Conservation (phyloP, 2,888 invertebrate species). For the Gymnosoma rotundatum region DNA sequence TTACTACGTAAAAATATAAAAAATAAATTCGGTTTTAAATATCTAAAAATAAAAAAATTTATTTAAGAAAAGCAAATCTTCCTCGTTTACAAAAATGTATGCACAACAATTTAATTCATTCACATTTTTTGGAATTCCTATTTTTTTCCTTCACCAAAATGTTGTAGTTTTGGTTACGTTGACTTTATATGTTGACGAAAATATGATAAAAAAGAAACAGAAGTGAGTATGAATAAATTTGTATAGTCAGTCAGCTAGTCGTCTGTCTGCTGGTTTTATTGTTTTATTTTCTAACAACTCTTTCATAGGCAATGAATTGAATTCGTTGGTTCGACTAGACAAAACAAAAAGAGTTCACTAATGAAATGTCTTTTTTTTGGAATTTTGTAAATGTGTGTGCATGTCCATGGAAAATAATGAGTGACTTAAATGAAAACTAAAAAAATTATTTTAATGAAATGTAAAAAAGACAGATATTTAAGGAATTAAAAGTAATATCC, state of each 20-base stretch:
- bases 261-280: slow-evolving; percentile 52
- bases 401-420: neutral
- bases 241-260: slow-evolving; percentile 42
- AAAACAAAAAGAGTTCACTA: slow-evolving; percentile 20
- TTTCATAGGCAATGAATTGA: slow-evolving; percentile 38
- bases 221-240: slow-evolving; percentile 13
- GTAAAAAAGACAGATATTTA: neutral
- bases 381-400: neutral
- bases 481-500: neutral
- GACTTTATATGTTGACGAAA: neutral
- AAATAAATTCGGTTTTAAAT: too few species aligned
- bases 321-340: slow-evolving; percentile 23
- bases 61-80: too few species aligned
- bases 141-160: neutral
- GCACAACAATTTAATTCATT: neutral
- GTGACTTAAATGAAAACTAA: neutral
- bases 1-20: too few species aligned
- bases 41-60: too few species aligned
- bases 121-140: neutral
- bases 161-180: neutral
- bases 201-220: neutral
- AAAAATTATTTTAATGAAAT: slow-evolving; percentile 5
- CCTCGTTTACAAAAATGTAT: too few species aligned
- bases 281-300: slow-evolving; percentile 15
- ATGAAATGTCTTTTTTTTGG: slow-evolving; percentile 49